Percentiles rank a stretch among this genome's conserved stretches.
These are phyloP conservation scores for Phrynocephalus guinanensis DNA, from an alignment of 2,797 vertebrate genomes.

Conservation along the genomic window DNA sequence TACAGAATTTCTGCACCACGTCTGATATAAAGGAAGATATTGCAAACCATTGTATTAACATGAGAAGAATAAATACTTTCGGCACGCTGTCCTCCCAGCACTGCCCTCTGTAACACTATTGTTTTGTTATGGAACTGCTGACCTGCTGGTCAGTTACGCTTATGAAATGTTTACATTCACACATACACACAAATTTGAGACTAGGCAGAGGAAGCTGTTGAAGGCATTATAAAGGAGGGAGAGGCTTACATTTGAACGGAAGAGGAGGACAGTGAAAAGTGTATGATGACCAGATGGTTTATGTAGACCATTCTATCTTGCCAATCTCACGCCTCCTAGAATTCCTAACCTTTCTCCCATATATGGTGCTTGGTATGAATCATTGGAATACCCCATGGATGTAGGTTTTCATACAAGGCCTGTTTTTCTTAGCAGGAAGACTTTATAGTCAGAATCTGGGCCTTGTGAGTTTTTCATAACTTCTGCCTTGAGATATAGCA, in stretches of 20 bases:
- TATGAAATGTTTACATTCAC: conserved; percentile 40
- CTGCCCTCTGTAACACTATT: conserved; percentile 21
- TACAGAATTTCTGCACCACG: too few relatives aligned
- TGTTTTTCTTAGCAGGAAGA: conserved; percentile 23
- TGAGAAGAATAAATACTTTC: conserved; percentile 27
- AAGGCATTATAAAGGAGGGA: conserved; percentile 12
- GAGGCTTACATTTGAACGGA: not conserved
- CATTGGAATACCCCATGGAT: conserved; percentile 31
- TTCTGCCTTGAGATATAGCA: not conserved
- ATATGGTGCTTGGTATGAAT: conserved; percentile 54
- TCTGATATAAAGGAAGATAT: too few relatives aligned
- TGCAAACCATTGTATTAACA: not conserved
- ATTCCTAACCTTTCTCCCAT: conserved; percentile 51
- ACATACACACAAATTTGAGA: conserved; percentile 23
- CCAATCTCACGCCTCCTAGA: conserved; percentile 34
- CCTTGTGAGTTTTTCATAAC: not conserved
- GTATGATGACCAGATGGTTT: not conserved
- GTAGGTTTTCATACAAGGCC: conserved; percentile 15
- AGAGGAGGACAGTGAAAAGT: not conserved
- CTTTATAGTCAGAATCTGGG: conserved; percentile 34
- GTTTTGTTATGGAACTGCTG: conserved; percentile 8
- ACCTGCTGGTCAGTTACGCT: conserved; percentile 47
- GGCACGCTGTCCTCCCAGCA: conserved; percentile 8
- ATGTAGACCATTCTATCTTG: conserved; percentile 22
- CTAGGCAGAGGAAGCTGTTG: not conserved